phyloP scores from a whole-genome alignment of 2,797 vertebrate genomes.

The Chaunax sp. region DNA sequence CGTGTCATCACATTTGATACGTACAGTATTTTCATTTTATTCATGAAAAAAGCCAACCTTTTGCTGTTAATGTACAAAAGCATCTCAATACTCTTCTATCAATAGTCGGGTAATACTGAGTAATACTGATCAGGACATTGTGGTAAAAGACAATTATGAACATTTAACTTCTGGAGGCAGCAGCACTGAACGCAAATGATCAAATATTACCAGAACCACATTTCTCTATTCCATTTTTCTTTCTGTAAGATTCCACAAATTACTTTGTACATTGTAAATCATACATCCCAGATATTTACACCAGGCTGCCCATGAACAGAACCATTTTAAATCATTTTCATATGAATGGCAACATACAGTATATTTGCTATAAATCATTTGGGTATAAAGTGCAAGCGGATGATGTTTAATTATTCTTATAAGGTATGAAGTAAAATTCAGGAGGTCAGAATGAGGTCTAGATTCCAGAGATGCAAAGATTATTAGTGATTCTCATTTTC shows the following conservation, averaged over 20 bases:
- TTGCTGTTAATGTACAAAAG: constrained; percentile 67
- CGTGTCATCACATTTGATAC: constrained; percentile 37
- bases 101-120: constrained; percentile 40
- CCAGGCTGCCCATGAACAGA: constrained; percentile 14
- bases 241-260: not conserved
- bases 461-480: not conserved
- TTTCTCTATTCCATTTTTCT: constrained; percentile 6
- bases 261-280: constrained; percentile 25
- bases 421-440: constrained; percentile 21
- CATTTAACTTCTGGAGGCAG: constrained; percentile 48
- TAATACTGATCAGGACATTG: constrained; percentile 33
- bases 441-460: not conserved
- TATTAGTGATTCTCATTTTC: constrained; percentile 8
- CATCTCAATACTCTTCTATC: constrained; percentile 35
- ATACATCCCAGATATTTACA: constrained; percentile 51
- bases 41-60: constrained; percentile 66
- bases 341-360: constrained; percentile 42
- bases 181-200: constrained; percentile 40
- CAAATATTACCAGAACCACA: constrained; percentile 74
- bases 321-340: constrained; percentile 9
- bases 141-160: constrained; percentile 49
- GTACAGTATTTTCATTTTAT: constrained; percentile 66
- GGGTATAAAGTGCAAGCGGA: constrained; percentile 68
- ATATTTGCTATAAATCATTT: constrained; percentile 37
- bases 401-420: constrained; percentile 38